These are phyloP conservation scores for Machimus atricapillus DNA, from an alignment of 2,888 invertebrate genomes.

Conservation along the genomic window DNA sequence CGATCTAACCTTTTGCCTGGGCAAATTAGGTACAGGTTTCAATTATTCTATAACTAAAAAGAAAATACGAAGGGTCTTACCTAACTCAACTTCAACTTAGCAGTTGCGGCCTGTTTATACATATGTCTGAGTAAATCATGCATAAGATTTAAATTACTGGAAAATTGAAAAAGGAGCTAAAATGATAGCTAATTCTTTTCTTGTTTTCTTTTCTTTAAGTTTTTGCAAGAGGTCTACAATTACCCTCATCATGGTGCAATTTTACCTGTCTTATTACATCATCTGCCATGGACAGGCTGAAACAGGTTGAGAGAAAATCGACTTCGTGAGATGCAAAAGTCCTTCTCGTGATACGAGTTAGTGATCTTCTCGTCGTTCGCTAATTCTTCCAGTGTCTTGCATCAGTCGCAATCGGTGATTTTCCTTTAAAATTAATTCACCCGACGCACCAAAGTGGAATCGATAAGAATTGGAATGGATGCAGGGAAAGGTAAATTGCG, in stretches of 20 bases:
- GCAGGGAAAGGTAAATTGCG: not conserved
- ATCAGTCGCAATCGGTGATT: not conserved
- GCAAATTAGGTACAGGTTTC: not conserved
- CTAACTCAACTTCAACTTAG: not conserved
- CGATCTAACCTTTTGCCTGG: not conserved
- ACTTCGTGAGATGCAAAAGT: not conserved
- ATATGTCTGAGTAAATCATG: not conserved
- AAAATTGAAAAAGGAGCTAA: not conserved
- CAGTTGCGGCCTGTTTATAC: not conserved
- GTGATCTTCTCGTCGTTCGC: not conserved
- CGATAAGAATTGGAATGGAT: not conserved
- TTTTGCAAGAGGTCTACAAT: not conserved
- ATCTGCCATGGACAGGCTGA: not conserved
- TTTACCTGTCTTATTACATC: slow-evolving; percentile 11
- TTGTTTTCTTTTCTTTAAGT: not conserved
- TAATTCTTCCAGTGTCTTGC: slow-evolving; percentile 16
- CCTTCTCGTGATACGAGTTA: not conserved
- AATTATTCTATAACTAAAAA: not conserved
- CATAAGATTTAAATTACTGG: not conserved
- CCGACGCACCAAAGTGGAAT: not conserved
- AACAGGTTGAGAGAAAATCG: not conserved
- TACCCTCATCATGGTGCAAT: not conserved
- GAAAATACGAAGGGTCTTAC: slow-evolving; percentile 1
- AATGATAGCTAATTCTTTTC: not conserved
- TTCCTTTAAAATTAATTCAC: not conserved